Evolutionary conservation across 2,113 vertebrate genomes (phyloP), one percentile per base, ranked within the genome.

Genomic region (Pelmatolapia mariae): DNA sequence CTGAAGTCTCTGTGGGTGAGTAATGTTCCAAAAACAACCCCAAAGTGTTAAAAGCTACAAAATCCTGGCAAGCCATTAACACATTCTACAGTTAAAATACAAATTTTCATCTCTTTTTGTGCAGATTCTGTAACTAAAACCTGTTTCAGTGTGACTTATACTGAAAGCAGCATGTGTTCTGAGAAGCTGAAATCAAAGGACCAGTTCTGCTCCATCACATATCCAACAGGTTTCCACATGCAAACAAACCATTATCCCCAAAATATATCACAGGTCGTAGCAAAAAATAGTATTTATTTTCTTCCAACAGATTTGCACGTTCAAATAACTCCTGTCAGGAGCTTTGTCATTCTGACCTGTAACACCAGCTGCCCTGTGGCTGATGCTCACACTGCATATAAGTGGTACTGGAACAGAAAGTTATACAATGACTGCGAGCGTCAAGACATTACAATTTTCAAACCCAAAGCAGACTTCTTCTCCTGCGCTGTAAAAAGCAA

Each of bases 1-100:
- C 86, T 1, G 1, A 83, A 15, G 36, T 83, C 68, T 83, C 86
- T 18, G 86, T 93, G 71, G 83, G 87, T 90, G 59, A 92, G 84
- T 59, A 11, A 19, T 5, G 2, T 33, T n/a, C 61, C 10, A 66
- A 66, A 66, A 38, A 12, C 18, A 66, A 56, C 16, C 59, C 59
- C 16, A 66, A 66, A 66, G 18, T 31, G 3, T 66, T 11, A 45
- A 45, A 73, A 73, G 66, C 38, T 45, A 2, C 24, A 47, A 43
- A 71, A 71, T 71, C 63, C 36, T 71, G 36, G 36, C 66, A 43
- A 45, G 16, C 15, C 43, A 47, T 1, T 76, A 47, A 26, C 13
- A 76, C 16, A 29, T 29, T 29, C 40, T 26, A 18, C 43, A 47
- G 6, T 68, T 53, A 31, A 36, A 53, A 36, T 7, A 53, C 4